These are phyloP conservation scores for Anser brachyrhynchus DNA, from an alignment of 2,113 vertebrate species.

Conservation along the genomic window DNA sequence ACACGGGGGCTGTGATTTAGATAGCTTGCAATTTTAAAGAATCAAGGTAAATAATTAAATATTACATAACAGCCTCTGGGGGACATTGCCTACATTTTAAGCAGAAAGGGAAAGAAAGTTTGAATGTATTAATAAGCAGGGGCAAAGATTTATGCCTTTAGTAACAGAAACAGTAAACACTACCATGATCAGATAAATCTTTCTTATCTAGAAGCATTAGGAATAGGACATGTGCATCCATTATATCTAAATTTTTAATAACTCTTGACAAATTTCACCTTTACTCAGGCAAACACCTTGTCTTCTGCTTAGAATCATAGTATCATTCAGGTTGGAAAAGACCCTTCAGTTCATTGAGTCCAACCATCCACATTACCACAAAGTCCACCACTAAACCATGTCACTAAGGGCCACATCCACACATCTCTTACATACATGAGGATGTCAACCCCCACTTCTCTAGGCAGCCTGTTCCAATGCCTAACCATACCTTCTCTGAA, in stretches of 20 bases:
- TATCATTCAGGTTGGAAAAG: not conserved
- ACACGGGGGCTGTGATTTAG: not conserved
- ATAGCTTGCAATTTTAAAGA: not conserved
- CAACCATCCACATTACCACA: not conserved
- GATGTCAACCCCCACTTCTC: not conserved
- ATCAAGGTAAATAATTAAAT: slow-evolving; percentile 16
- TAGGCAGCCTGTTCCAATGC: not conserved
- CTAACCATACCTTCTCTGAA: too few relatives aligned
- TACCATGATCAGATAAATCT: not conserved
- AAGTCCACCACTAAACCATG: not conserved
- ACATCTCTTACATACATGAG: not conserved
- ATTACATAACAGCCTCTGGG: not conserved
- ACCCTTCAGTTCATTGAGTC: not conserved
- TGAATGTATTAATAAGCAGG: not conserved
- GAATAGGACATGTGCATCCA: not conserved
- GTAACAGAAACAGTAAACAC: slow-evolving; percentile 4
- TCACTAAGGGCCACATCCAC: not conserved
- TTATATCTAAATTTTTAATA: slow-evolving; percentile 47
- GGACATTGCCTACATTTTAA: not conserved
- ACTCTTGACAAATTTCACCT: not conserved
- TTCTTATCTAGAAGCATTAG: slow-evolving; percentile 33
- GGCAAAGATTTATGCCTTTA: slow-evolving; percentile 25
- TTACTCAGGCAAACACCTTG: not conserved
- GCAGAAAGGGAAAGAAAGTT: not conserved
- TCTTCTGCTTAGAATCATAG: not conserved